These are phyloP conservation scores for Idaea aversata DNA, from an alignment of 2,888 invertebrate genomes.

Conservation along the genomic window DNA sequence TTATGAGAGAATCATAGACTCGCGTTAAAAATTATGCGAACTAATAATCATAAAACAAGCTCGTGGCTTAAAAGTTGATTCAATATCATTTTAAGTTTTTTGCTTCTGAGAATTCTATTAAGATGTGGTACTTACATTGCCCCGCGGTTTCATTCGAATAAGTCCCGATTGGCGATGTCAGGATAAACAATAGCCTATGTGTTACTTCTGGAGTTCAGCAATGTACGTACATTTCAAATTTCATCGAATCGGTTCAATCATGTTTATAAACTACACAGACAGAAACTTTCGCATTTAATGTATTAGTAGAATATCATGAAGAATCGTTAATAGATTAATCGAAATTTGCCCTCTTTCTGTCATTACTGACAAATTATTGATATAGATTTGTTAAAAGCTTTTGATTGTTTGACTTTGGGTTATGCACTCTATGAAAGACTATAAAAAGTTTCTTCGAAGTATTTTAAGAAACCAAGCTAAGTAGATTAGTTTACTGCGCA, in stretches of 20 bases:
- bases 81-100: not conserved
- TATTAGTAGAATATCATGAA: constrained; percentile 3
- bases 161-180: too few species aligned
- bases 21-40: not conserved
- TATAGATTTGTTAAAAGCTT: constrained; percentile 22
- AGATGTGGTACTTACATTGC: not conserved
- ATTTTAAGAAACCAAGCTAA: not conserved
- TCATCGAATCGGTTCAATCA: not conserved
- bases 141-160: not conserved
- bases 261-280: not conserved
- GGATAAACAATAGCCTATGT: too few species aligned
- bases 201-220: too few species aligned
- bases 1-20: too few species aligned
- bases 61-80: not conserved
- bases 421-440: not conserved
- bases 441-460: not conserved
- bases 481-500: not conserved
- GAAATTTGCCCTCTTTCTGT: constrained; percentile 18
- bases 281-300: not conserved
- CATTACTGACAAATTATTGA: constrained; percentile 15
- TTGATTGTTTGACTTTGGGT: constrained; percentile 6
- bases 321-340: constrained; percentile 23
- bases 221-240: not conserved
- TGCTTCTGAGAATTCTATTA: not conserved
- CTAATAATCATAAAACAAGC: not conserved